A percentile compares a stretch with the other conserved stretches of the same genome.
phyloP scores from a whole-genome alignment of 2,113 vertebrate species.

The Tiliqua scincoides region DNA sequence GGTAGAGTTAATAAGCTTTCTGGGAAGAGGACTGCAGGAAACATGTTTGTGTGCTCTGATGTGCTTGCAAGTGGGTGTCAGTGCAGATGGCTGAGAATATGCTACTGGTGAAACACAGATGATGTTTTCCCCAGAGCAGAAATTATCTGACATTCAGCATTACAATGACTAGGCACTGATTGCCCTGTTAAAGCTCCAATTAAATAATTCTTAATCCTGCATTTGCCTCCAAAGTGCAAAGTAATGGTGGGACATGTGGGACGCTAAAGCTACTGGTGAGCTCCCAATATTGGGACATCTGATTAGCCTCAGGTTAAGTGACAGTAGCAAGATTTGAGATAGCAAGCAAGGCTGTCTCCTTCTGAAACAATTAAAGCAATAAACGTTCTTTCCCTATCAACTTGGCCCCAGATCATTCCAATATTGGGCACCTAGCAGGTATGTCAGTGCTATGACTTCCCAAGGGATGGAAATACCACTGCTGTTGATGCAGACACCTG shows the following conservation, averaged over 20 bases:
- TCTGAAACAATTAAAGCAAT: background rate
- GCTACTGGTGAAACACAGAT: constrained; percentile 72
- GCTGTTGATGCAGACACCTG: background rate
- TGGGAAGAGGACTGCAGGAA: constrained; percentile 63
- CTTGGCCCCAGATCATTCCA: no score
- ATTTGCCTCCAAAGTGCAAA: background rate
- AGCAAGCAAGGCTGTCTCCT: no score
- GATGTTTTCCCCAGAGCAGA: constrained; percentile 64
- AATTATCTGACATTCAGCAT: constrained; percentile 42
- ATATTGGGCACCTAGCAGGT: no score
- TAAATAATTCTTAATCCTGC: background rate
- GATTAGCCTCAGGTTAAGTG: background rate
- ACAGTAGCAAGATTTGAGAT: background rate
- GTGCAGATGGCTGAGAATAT: constrained; percentile 76
- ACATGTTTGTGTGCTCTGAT: constrained; percentile 68
- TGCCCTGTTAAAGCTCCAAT: no score
- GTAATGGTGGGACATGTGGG: background rate
- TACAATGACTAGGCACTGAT: background rate
- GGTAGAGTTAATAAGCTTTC: constrained; percentile 59
- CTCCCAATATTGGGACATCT: background rate
- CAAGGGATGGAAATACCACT: background rate
- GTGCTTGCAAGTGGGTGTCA: constrained; percentile 71
- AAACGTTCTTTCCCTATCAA: no score
- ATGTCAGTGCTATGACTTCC: background rate
- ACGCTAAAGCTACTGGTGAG: no score